Evolutionary conservation across 2,797 vertebrate species (phyloP).

Genomic region (Kryptolebias ocellatus): DNA sequence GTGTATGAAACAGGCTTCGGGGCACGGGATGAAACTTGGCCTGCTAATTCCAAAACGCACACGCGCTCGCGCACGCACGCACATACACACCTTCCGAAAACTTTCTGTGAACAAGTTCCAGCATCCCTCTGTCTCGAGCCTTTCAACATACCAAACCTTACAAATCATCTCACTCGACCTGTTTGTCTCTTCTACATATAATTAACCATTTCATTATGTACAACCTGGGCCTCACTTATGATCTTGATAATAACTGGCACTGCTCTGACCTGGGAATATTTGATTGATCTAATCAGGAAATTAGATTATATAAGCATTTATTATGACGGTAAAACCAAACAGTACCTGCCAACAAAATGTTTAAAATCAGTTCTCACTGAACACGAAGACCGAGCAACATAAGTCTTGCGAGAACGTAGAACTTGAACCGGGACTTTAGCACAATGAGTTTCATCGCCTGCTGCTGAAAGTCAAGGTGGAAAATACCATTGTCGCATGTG

Average conservation of each 20-base stretch:
- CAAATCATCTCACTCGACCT: conserved; percentile 66
- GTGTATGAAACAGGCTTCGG: conserved; percentile 71
- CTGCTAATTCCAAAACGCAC: conserved; percentile 67
- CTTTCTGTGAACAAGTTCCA: conserved; percentile 79
- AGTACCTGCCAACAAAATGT: neutral
- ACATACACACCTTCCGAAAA: conserved; percentile 45
- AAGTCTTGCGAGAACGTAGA: no score
- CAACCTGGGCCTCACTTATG: neutral
- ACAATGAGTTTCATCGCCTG: no score
- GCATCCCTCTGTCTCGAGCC: conserved; percentile 71
- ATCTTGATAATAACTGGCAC: neutral
- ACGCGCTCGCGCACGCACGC: conserved; percentile 33
- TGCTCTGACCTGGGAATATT: neutral
- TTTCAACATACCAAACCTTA: conserved; percentile 71
- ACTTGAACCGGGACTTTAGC: no score
- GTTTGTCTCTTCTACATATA: conserved; percentile 38
- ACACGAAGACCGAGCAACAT: neutral
- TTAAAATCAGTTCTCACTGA: neutral
- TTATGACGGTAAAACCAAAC: neutral
- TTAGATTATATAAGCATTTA: neutral
- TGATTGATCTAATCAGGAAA: conserved; percentile 1
- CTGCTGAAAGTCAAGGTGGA: no score
- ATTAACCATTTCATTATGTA: conserved; percentile 9
- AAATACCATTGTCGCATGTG: no score
- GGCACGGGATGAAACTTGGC: conserved; percentile 72